Base-by-base conservation (phyloP, 2,113 vertebrate species). In the Speoplatyrhinus poulsoni region DNA sequence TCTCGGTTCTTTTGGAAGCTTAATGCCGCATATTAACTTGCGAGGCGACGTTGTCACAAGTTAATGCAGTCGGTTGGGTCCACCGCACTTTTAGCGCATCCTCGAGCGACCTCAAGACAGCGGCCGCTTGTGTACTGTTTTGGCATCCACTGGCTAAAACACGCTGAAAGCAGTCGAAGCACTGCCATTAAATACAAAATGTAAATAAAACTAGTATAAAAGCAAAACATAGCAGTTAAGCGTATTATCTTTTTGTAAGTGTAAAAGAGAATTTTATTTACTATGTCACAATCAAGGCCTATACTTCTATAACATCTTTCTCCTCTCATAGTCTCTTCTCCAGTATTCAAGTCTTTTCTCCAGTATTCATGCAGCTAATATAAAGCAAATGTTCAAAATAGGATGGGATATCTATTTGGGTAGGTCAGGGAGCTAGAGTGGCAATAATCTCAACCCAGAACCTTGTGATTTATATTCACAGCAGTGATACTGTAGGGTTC, bases 361-460 rank as follows among this genome's bases (percentile, higher is more conserved):
- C 64, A 53, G 69, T 82, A 26, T 75, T 77, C 69, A 76, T 19
- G 41, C 54, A 75, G 32, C 65, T 78, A 84, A 85, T 77, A 71
- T 78, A 70, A 72, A 73, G 26, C 0, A n/a, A 36, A 61, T 1
- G 10, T 46, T 4, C 3, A 62, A 71, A 75, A 52, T 46, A 62
- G 53, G 54, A 70, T 57, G 33, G 73, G 79, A 83, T 60, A 66
- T 58, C 12, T 76, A 70, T 88, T 82, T 82, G 74, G 73, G 75
- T 64, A 73, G 77, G 77, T 81, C 87, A 84, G 63, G n/a, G 5
- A 62, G 57, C 64, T 70, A 74, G 79, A 77, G 70, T 79, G 77
- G 76, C 76, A 76, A 80, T 86, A 85, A 90, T 90, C 81, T 80
- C 71, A 88, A 84, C 81, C 82, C 63, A 57, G 57, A 61, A 72